Conservation (phyloP, 2,888 invertebrate genomes). For the Rhamphomyia laevipes region DNA sequence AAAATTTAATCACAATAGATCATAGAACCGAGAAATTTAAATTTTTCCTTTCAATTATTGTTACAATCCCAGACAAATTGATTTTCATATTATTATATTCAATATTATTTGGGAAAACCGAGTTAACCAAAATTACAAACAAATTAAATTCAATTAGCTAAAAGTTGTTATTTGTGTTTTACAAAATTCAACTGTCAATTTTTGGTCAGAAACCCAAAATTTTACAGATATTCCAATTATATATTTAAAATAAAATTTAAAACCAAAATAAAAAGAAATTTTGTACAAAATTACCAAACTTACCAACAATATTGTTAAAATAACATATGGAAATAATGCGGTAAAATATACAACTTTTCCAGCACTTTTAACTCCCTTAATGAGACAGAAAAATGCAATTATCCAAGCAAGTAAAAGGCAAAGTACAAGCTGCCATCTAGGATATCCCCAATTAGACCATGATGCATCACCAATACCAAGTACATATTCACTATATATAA, state of each 20-base stretch:
- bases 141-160: too few relatives aligned
- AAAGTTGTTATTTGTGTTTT: too few relatives aligned
- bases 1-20: too few relatives aligned
- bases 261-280: background rate
- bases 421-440: conserved; percentile 73
- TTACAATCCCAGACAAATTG: too few relatives aligned
- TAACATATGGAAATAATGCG: conserved; percentile 58
- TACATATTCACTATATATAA: conserved; percentile 55
- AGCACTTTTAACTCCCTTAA: conserved; percentile 80
- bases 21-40: too few relatives aligned
- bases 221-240: too few relatives aligned
- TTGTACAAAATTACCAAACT: conserved; percentile 4
- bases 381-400: conserved; percentile 74
- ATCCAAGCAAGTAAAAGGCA: conserved; percentile 70
- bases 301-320: conserved; percentile 49
- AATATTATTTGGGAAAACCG: too few relatives aligned
- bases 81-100: too few relatives aligned
- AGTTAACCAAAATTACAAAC: too few relatives aligned
- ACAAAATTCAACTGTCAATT: too few relatives aligned
- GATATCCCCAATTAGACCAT: conserved; percentile 61
- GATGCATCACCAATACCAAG: conserved; percentile 56
- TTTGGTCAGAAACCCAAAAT: too few relatives aligned
- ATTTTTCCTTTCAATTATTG: too few relatives aligned
- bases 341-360: conserved; percentile 76
- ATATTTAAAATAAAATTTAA: background rate